phyloP scores from a whole-genome alignment of 2,888 invertebrate genomes.

The Julus scanicus region DNA sequence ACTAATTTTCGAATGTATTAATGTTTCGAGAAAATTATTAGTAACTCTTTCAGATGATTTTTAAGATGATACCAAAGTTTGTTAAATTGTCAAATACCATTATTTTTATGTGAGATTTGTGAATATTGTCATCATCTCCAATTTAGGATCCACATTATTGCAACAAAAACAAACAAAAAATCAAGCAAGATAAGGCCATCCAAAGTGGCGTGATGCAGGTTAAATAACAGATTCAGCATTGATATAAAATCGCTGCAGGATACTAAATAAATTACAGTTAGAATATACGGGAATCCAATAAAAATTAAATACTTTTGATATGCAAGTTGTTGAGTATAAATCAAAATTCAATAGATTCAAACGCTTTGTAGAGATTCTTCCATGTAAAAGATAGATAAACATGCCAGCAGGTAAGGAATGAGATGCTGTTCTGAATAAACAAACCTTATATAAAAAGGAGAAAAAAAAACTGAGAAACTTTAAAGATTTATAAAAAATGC shows the following conservation, averaged over 20 bases:
- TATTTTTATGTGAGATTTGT: no score
- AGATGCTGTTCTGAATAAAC: background rate
- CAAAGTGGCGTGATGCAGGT: background rate
- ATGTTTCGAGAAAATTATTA: background rate
- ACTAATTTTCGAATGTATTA: no score
- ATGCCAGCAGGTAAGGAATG: background rate
- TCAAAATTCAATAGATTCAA: background rate
- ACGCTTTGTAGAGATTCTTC: constrained; percentile 15
- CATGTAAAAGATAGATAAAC: constrained; percentile 10
- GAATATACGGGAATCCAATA: background rate
- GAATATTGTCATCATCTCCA: no score
- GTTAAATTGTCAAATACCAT: no score
- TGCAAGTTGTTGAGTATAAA: constrained; percentile 24
- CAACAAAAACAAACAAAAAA: background rate
- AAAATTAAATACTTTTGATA: constrained; percentile 25
- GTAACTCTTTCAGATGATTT: no score
- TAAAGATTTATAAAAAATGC: background rate
- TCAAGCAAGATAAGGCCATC: background rate
- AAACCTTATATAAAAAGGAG: background rate
- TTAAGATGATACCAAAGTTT: no score
- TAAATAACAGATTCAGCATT: background rate
- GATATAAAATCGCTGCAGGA: background rate
- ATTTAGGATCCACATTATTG: background rate
- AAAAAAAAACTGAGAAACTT: background rate
- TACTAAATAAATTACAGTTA: background rate